Base-by-base conservation (phyloP, 2,888 invertebrate genomes). In the Drosophila seclusa region DNA sequence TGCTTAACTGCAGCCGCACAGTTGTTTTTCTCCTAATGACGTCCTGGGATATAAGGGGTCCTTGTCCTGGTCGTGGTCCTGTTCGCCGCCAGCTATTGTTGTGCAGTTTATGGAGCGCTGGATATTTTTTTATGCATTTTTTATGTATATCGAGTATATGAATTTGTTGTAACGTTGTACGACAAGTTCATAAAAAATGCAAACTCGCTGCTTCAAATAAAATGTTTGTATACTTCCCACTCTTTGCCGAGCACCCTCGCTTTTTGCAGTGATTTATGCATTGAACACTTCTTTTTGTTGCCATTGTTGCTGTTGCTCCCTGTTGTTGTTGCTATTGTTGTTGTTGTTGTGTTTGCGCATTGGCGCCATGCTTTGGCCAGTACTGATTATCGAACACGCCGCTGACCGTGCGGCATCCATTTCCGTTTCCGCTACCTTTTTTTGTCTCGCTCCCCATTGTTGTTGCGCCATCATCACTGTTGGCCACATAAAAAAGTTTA, bases 121-220 rank as follows among this genome's bases (percentile, higher is more conserved):
- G 50, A 0, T 31, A n/a, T 48, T 24, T 32, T 75, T 86, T 88
- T 84, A 87, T 84, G 83, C 83, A 79, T 81, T 83, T 85, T 85
- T 85, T 85, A 85, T 87, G 85, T 77, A 82, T 83, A 87, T 83
- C 69, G 78, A 78, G 75, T 73, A 77, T 63, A 84, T 81, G 78
- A 73, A 76, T 73, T 68, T 73, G 83, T 80, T 79, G 59, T 76
- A 53, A 55, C 66, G 77, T 54, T 84, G 78, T 73, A 76, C 82
- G 85, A 89, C 90, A 89, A 90, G 87, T 87, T 87, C 89, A 86
- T 86, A 87, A 86, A 86, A 86, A 88, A 89, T 84, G 71, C 83
- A 89, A 88, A 80, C 77, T 77, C 76, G 76, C 78, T 76, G 83
- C 83, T 85, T 88, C 74, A 86, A 80, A 80, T 70, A 73, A 76